Conservation (phyloP, 2,888 invertebrate species). For the Euplexia lucipara region DNA sequence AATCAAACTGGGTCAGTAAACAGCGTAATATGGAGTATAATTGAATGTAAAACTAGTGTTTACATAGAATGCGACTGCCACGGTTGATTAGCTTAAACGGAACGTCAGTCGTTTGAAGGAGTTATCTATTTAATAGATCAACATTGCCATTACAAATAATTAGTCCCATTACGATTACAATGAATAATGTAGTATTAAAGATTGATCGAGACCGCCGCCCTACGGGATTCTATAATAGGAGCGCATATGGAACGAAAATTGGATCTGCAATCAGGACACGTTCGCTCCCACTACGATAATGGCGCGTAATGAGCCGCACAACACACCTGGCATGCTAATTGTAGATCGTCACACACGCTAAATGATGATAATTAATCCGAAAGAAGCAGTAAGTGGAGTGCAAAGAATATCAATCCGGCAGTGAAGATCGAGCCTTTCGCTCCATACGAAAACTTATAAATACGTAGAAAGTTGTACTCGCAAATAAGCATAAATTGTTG, state of each 20-base stretch:
- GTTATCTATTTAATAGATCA: constrained; percentile 61
- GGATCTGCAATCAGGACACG: constrained; percentile 80
- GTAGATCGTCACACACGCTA: constrained; percentile 71
- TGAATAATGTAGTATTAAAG: constrained; percentile 74
- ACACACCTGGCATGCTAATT: constrained; percentile 81
- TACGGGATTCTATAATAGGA: constrained; percentile 61
- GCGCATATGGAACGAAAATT: constrained; percentile 74
- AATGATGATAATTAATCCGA: constrained; percentile 77
- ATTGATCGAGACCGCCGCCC: constrained; percentile 72
- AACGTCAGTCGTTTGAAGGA: constrained; percentile 43
- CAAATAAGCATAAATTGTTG: constrained; percentile 30
- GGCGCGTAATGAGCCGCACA: constrained; percentile 80
- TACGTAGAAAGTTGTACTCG: constrained; percentile 53
- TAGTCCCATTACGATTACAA: constrained; percentile 58
- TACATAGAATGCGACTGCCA: constrained; percentile 57
- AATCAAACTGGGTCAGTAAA: constrained; percentile 46
- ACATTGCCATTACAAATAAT: constrained; percentile 62
- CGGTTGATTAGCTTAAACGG: constrained; percentile 54
- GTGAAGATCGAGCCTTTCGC: constrained; percentile 56
- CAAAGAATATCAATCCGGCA: constrained; percentile 50
- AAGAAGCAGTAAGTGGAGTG: constrained; percentile 62
- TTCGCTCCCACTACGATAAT: constrained; percentile 80
- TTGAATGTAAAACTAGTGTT: constrained; percentile 60
- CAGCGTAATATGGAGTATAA: constrained; percentile 47
- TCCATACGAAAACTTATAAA: constrained; percentile 53